Evolutionary conservation across 1,140 invertebrate genomes (phyloP), one percentile per base, ranked within the genome.

Genomic region (Diorhabda sublineata): DNA sequence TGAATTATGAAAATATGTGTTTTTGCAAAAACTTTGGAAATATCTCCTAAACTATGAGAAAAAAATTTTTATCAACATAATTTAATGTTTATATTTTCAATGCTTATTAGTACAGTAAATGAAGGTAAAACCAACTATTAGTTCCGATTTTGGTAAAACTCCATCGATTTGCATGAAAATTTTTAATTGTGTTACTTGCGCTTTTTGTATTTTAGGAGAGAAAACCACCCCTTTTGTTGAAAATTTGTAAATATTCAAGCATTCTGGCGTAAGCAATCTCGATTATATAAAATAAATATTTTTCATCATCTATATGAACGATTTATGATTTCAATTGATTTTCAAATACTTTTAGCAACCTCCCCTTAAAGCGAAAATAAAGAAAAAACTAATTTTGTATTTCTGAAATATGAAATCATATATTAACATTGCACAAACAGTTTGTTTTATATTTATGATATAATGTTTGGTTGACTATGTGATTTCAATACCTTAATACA

Each of bases 171-270:
- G 26, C 1, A 26, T 26, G 26, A 26, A 26, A 26, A 26, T 26
- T 26, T 26, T 26, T 26, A 26, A 26, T 26, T 26, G 26, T 26
- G 26, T 26, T 26, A 26, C 47, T 52, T 52, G 47, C 47, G 47
- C 47, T 52, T 52, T 52, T 52, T 52, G 5, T 9, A 9, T 52
- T 5, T 52, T 52, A 52, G 47, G 47, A 9, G 47, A 6, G 47
- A 52, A 52, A 52, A 6, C 47, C 47, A 52, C 47, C 9, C 47
- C 47, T 52, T 52, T 52, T 52, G 47, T 52, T 52, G 9, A 52
- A 52, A 52, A 52, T 6, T 9, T 65, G 26, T 58, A 56, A 2
- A 63, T 67, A 42, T 61, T 56, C 26, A 59, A 70, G 41, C 5
- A 63, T 42, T 58, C 67, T 26, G 11, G n/a, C 3, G n/a, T 45